phyloP scores from a whole-genome alignment of 2,113 vertebrate genomes.

The Gorsachius goisagi region DNA sequence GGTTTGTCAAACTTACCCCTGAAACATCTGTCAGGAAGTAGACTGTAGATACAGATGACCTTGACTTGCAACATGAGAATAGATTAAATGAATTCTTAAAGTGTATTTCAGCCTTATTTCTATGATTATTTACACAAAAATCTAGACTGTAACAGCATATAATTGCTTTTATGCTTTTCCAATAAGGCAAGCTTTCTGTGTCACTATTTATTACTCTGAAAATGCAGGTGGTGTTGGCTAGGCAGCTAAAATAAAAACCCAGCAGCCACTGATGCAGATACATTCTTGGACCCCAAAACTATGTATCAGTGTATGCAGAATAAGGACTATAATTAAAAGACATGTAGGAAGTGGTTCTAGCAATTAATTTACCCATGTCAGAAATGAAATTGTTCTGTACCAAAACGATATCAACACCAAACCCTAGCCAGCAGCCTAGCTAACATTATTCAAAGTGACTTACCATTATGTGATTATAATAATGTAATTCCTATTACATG shows the following conservation, averaged over 20 bases:
- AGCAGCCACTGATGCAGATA: neutral
- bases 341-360: neutral
- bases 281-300: too few relatives aligned
- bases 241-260: neutral
- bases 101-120: neutral
- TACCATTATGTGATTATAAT: neutral
- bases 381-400: neutral
- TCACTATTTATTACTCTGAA: neutral
- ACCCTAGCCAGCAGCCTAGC: neutral
- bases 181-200: neutral
- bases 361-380: neutral
- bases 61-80: neutral
- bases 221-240: neutral
- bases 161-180: conserved; percentile 15
- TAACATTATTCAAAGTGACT: neutral
- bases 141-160: neutral
- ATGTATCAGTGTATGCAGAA: neutral
- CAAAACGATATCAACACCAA: neutral
- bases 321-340: neutral
- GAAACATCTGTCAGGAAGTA: conserved; percentile 44
- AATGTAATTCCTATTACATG: neutral
- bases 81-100: neutral
- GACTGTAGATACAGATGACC: neutral
- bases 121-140: conserved; percentile 18
- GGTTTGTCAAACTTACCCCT: neutral